These are phyloP conservation scores for Bedellia somnulentella DNA, from an alignment of 2,888 invertebrate species.

Conservation along the genomic window DNA sequence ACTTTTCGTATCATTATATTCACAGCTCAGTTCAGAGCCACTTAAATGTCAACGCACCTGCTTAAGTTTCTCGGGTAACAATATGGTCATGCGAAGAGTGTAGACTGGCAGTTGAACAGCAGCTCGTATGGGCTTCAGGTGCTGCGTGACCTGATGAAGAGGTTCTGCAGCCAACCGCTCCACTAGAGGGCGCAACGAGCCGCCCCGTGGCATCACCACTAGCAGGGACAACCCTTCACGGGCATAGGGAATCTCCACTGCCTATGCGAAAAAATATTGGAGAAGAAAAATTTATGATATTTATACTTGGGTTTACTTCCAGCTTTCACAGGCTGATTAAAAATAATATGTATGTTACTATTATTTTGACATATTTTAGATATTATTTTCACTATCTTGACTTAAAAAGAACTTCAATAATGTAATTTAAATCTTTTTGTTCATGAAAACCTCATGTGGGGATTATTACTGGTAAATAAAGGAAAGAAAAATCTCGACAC, in stretches of 20 bases:
- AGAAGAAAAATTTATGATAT: not conserved
- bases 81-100: conserved; percentile 44
- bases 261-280: conserved; percentile 18
- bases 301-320: no score
- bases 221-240: conserved; percentile 33
- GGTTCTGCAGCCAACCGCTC: conserved; percentile 15
- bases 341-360: no score
- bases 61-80: conserved; percentile 39
- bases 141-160: conserved; percentile 15
- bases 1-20: no score
- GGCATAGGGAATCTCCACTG: conserved; percentile 39
- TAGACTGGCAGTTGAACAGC: conserved; percentile 39
- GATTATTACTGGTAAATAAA: no score
- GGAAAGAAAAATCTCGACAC: no score
- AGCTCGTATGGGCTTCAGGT: conserved; percentile 17
- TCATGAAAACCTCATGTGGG: no score
- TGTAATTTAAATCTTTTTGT: no score
- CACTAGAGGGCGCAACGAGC: conserved; percentile 22
- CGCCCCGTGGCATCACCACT: conserved; percentile 30
- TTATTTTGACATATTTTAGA: no score
- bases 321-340: no score
- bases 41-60: conserved; percentile 27
- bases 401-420: no score
- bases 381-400: no score
- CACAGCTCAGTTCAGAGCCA: no score